phyloP scores from a whole-genome alignment of 2,888 invertebrate species.

The Drosophila kanekoi region DNA sequence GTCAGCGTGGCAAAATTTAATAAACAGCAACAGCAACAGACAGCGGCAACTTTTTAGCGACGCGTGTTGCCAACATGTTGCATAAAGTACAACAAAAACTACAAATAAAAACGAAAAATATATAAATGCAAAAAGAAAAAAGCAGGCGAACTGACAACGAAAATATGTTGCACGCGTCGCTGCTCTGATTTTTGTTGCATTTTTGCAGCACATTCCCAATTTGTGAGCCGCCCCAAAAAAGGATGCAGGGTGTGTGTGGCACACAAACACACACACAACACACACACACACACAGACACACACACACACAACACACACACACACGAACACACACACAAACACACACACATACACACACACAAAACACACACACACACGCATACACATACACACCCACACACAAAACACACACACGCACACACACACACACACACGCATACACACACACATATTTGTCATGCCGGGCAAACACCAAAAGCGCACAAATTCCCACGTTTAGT shows the following conservation, averaged over 20 bases:
- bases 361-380: too few species aligned
- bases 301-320: too few species aligned
- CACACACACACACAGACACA: slow-evolving; percentile 7
- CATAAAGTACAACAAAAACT: slow-evolving; percentile 50
- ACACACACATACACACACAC: slow-evolving; percentile 24
- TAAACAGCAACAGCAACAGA: slow-evolving; percentile 60
- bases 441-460: slow-evolving; percentile 48
- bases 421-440: slow-evolving; percentile 17
- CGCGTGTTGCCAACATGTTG: slow-evolving; percentile 69
- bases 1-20: slow-evolving; percentile 73
- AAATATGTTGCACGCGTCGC: slow-evolving; percentile 69
- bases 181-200: slow-evolving; percentile 53
- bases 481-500: slow-evolving; percentile 74
- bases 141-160: slow-evolving; percentile 35
- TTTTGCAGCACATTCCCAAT: slow-evolving; percentile 64
- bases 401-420: slow-evolving; percentile 10
- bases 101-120: slow-evolving; percentile 19
- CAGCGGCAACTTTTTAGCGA: slow-evolving; percentile 51
- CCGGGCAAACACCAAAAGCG: slow-evolving; percentile 57
- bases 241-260: slow-evolving; percentile 12
- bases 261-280: slow-evolving; percentile 13
- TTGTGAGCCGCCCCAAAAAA: slow-evolving; percentile 49
- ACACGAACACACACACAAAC: slow-evolving; percentile 9
- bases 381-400: background rate
- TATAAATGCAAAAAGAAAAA: slow-evolving; percentile 31